Base-by-base conservation (phyloP, 92 coral and sea anemone species). In the Epizoanthus stellaris region DNA sequence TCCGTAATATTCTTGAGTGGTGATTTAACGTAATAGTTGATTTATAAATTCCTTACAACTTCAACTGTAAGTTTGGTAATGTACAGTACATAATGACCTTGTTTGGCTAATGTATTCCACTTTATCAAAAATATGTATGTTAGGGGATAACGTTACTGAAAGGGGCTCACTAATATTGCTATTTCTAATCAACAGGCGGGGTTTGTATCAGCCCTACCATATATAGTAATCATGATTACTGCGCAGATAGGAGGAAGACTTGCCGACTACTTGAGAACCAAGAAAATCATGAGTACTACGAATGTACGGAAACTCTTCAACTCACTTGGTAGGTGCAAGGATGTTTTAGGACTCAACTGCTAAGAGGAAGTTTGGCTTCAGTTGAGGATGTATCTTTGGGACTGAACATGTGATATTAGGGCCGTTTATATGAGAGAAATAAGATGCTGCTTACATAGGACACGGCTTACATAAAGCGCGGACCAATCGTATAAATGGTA, bases 151-250 rank as follows among this genome's bases (percentile, higher is more conserved):
- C 57, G 9, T 68, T 67, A 20, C 11, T 39, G 15, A n/a, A 8
- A 67, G 5, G 45, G 11, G 6, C 38, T 57, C 34, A 17, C 20
- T 65, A 30, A 61, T 45, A 30, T 54, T 21, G 36, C 42, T 82
- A 17, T 49, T 34, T 67, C 23, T 45, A 6, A 68, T 74, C n/a
- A 49, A 16, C 85, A 96, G 98, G 98, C 98, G 86, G 98, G 98
- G 14, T 91, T 96, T 80, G 92, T 96, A 4, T 92, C 98, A 3
- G 92, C 98, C 39, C 85, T 94, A 5, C 98, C 98, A 39, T 96
- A 96, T 64, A 83, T 96, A 10, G 96, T 94, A 64, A 96, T 96
- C 95, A 88, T 98, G 75, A 67, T 91, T 1, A 86, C 94, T 6
- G 91, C 95, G 47, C 97, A 94, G 85, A 21, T 85, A 4, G 95